Base-by-base conservation (phyloP, 2,113 vertebrate species). In the Poeciliopsis occidentalis region DNA sequence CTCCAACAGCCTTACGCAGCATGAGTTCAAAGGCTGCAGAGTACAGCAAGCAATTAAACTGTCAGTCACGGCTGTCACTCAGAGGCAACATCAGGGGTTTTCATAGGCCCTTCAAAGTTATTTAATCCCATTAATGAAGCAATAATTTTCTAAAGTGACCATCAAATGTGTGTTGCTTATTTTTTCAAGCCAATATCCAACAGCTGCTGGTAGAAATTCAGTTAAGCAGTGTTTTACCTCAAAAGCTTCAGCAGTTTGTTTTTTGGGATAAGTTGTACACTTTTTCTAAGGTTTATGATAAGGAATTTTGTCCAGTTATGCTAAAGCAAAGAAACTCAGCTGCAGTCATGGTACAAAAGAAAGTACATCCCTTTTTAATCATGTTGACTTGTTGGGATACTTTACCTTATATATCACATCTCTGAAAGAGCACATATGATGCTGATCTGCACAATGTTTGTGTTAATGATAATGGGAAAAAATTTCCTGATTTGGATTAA, bases 61-160 rank as follows among this genome's bases (percentile, higher is more conserved):
- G n/a, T 74, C 64, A 39, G 26, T 51, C 47, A 65, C 31, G 13
- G 17, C 44, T 65, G 41, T 65, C 27, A 64, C 30, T 65, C 30
- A 37, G 30, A 26, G 61, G 24, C 41, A 17, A 51, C 60, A 26
- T 63, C 60, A 22, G 63, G 26, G n/a, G n/a, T 17, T 27, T 66
- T 5, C 32, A 27, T 13, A n/a, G 63, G 70, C 60, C 7, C 44
- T 64, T 30, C 32, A 51, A 31, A 32, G 39, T 17, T 51, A 64
- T 34, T 64, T 65, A 65, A 65, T 65, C 24, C n/a, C 17, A 12
- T 31, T 68, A 60, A 74, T 39, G 44, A 65, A 65, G 30, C 24
- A 65, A 34, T 39, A 2, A 54, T 37, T 67, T 60, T 57, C 27
- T n/a, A 30, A 39, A 60, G 22, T 39, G 30, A n/a, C 12, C 15